Evolutionary conservation across 2,888 invertebrate genomes (phyloP), one percentile per base, ranked within the genome.

Genomic region (Anoplius nigerrimus): DNA sequence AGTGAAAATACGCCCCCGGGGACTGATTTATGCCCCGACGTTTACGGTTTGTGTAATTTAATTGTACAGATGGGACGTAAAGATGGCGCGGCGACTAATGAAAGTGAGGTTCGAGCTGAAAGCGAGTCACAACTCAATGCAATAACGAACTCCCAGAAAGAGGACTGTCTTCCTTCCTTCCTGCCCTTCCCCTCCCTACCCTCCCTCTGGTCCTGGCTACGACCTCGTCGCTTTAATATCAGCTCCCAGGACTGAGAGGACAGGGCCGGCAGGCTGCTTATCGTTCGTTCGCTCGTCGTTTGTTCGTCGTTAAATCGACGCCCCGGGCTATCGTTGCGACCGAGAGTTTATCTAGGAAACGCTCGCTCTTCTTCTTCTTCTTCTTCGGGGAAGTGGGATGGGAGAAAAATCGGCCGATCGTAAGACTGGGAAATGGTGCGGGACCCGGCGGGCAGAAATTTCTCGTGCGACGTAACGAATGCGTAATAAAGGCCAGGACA

Each of bases 11-110:
- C 27, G 55, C 6, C 43, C 34, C 27, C 16, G 48, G 27, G 22
- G 48, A 56, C 63, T 80, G 83, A 83, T 82, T 83, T 82, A 83
- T 75, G 72, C 62, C 58, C 63, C 56, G 76, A 78, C 82, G 68
- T 82, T 83, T 80, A 82, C 72, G 76, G 74, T 83, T 80, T 75
- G 77, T 80, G 79, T 82, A 82, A 85, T 84, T 83, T 84, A 82
- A 84, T 85, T 83, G 84, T 82, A 71, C 75, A 79, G 80, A 80
- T 81, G 77, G 75, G 68, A 78, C 74, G 74, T 75, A 78, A 79
- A 81, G 79, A 80, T 80, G 76, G 34, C 71, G 54, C 56, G 68
- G 54, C 56, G 68, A 60, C 6, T 27, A 27, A 27, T 27, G 27
- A 27, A 27, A 27, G 4, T 27, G 27, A 2, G 27, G 27, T 71